These are phyloP conservation scores for Didymodactylos carnosus DNA, from an alignment of 2,888 invertebrate genomes.

Conservation along the genomic window DNA sequence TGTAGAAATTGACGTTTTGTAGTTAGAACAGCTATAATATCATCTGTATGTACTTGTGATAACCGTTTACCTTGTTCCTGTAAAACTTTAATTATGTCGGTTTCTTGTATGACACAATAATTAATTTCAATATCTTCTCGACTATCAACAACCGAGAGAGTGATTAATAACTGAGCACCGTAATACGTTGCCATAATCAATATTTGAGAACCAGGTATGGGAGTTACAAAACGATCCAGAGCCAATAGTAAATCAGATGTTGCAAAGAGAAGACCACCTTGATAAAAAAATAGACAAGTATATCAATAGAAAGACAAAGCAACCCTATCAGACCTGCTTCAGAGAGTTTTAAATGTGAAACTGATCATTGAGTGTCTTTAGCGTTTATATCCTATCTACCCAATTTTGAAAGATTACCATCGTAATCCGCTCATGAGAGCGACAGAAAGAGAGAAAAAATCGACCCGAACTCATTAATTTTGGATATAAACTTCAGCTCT, in stretches of 20 bases:
- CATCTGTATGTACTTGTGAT: neutral
- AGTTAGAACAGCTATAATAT: neutral
- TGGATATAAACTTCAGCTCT: too few species aligned
- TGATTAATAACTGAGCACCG: conserved; percentile 62
- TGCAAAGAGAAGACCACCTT: conserved; percentile 50
- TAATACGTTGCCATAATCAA: conserved; percentile 74
- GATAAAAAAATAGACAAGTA: neutral
- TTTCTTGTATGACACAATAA: conserved; percentile 9
- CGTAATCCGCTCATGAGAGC: too few species aligned
- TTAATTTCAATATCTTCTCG: conserved; percentile 7
- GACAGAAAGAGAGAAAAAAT: too few species aligned
- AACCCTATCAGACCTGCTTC: too few species aligned
- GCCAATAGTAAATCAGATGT: conserved; percentile 62
- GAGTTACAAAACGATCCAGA: conserved; percentile 50
- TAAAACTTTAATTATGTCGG: conserved; percentile 5
- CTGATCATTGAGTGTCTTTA: too few species aligned
- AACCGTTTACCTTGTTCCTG: neutral
- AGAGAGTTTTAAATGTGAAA: too few species aligned
- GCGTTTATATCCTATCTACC: too few species aligned
- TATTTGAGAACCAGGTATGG: conserved; percentile 49
- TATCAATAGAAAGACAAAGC: too few species aligned
- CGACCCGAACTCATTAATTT: too few species aligned
- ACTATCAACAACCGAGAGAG: conserved; percentile 42
- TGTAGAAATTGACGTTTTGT: neutral
- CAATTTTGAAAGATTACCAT: too few species aligned